Evolutionary conservation across 2,888 invertebrate species (phyloP), one percentile per base, ranked within the genome.

Genomic region (Germaria angustata): DNA sequence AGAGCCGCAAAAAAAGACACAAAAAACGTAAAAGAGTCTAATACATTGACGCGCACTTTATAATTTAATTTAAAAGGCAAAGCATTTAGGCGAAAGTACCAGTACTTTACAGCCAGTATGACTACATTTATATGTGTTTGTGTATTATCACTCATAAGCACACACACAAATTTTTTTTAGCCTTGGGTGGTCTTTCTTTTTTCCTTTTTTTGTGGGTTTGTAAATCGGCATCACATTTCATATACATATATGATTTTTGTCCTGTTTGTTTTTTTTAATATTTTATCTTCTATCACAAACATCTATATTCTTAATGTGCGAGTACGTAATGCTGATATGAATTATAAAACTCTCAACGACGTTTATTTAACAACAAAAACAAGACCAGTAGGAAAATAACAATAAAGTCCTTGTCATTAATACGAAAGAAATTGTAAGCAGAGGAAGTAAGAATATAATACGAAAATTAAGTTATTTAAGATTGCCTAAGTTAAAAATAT

Each of bases 331-430:
- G 34, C 11, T 55, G 28, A 44, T 76, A 71, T 34, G 24, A 72
- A 66, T 59, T 57, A n/a, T 20, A 59, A 51, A 59, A 59, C 57
- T 72, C 72, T 81, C 65, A 77, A 53, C 71, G 51, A 51, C 66
- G 57, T 75, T 75, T 69, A 22, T 24, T 69, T 34, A 44, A 39
- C 63, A 65, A n/a, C 53, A 55, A 2, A 24, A 44, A 41, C 63
- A 65, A n/a, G 44, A 55, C 2, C 11, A 59, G 46, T 17, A 44
- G 9, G 6, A 41, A 17, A 49, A 75, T 2, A 53, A 36, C 36
- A 41, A 34, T 8, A 17, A 44, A 73, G 32, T 32, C 32, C 22
- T 63, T 73, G 22, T 71, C 59, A 46, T 49, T 59, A 71, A 49
- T 71, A 51, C 34, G 49, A n/a, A 32, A 28, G 15, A 17, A 20